Percentiles rank a stretch among this genome's conserved stretches.
Evolutionary conservation across 2,797 vertebrate genomes (phyloP).

Genomic region (Phrynocephalus vlangalii): DNA sequence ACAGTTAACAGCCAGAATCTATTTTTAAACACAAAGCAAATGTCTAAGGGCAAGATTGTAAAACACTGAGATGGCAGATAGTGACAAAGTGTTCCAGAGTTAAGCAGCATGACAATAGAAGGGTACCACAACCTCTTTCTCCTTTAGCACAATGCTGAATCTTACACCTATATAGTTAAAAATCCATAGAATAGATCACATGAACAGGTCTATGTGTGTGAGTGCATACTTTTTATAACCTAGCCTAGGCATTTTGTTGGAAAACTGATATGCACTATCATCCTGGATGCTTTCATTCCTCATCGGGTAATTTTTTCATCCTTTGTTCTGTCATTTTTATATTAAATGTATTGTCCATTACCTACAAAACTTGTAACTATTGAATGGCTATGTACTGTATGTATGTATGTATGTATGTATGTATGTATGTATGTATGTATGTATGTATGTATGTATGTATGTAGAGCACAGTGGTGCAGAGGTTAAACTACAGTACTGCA

Average conservation of each 20-base stretch:
- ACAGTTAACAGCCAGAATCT: slow-evolving; percentile 13
- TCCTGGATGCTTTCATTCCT: neutral
- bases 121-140: slow-evolving; percentile 2
- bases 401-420: neutral
- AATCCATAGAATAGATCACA: neutral
- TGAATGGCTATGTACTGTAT: neutral
- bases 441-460: neutral
- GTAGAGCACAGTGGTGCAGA: no score
- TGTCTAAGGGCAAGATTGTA: slow-evolving; percentile 20
- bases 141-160: neutral
- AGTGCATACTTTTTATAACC: neutral
- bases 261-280: neutral
- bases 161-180: neutral
- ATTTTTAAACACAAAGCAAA: slow-evolving; percentile 45
- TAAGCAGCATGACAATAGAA: slow-evolving; percentile 25
- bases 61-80: slow-evolving; percentile 10
- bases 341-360: neutral
- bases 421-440: neutral
- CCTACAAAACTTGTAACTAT: neutral
- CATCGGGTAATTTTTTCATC: neutral
- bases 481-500: no score
- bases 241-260: neutral
- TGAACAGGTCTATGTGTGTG: neutral
- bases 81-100: slow-evolving; percentile 30
- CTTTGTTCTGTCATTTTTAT: neutral